Conservation (phyloP, 2,888 invertebrate species). For the Callinectes sapidus region DNA sequence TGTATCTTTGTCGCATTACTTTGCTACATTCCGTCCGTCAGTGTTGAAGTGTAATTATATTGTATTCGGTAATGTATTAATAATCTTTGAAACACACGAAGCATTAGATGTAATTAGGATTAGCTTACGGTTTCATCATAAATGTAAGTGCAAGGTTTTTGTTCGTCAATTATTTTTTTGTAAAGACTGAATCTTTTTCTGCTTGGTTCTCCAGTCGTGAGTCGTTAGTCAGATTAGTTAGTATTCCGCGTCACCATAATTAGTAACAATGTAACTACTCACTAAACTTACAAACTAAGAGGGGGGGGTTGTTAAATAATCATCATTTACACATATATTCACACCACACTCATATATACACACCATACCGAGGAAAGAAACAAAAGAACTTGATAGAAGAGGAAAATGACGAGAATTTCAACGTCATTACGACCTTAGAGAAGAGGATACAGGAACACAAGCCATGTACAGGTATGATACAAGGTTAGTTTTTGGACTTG, state of each 20-base stretch:
- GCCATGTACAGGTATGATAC: constrained; percentile 34
- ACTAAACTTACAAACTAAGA: neutral
- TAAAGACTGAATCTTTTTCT: neutral
- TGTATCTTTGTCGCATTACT: neutral
- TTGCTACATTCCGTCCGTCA: neutral
- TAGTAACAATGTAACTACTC: neutral
- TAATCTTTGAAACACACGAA: neutral
- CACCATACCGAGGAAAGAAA: constrained; percentile 4
- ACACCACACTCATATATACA: constrained; percentile 36
- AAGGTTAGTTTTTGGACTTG: neutral
- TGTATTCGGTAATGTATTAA: neutral
- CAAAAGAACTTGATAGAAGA: neutral
- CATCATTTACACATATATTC: constrained; percentile 32
- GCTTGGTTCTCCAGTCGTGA: neutral
- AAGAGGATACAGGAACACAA: neutral
- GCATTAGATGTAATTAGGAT: neutral
- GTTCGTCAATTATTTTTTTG: neutral
- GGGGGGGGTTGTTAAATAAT: neutral
- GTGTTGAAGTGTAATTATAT: neutral
- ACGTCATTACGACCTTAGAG: neutral
- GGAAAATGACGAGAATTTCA: neutral
- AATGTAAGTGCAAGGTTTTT: neutral
- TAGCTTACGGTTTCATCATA: neutral
- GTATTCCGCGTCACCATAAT: neutral
- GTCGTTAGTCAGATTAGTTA: constrained; percentile 7